These are phyloP conservation scores for Nothura maculosa DNA, from an alignment of 2,797 vertebrate species.

Conservation along the genomic window DNA sequence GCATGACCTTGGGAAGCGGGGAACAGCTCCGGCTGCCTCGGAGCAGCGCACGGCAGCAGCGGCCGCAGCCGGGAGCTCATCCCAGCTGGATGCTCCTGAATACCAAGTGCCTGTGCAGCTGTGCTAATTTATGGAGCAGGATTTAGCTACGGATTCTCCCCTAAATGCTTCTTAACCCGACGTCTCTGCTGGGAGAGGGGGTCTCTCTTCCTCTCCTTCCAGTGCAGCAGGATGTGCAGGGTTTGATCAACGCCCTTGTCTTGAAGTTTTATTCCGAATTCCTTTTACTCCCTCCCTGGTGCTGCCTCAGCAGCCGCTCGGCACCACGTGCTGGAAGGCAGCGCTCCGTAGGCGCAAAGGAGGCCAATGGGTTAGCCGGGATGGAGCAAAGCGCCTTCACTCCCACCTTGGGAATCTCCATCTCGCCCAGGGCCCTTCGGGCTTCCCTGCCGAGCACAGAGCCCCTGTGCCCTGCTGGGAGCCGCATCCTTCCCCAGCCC, in stretches of 20 bases:
- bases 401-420: neutral
- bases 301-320: neutral
- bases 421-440: neutral
- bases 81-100: neutral
- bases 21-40: neutral
- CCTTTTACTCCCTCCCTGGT: neutral
- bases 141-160: neutral
- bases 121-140: neutral
- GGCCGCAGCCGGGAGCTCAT: neutral
- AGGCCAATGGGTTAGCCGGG: neutral
- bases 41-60: neutral
- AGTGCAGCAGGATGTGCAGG: rapidly evolving
- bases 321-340: neutral
- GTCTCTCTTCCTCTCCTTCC: neutral
- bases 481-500: too few relatives aligned
- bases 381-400: neutral
- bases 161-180: neutral
- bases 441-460: too few relatives aligned
- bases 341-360: neutral
- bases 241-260: neutral
- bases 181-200: neutral
- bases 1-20: neutral
- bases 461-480: too few relatives aligned
- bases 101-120: neutral
- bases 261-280: neutral